A percentile compares a stretch with the other conserved stretches of the same genome.
Conservation (phyloP, 2,888 invertebrate genomes). For the Archips crataeganus region DNA sequence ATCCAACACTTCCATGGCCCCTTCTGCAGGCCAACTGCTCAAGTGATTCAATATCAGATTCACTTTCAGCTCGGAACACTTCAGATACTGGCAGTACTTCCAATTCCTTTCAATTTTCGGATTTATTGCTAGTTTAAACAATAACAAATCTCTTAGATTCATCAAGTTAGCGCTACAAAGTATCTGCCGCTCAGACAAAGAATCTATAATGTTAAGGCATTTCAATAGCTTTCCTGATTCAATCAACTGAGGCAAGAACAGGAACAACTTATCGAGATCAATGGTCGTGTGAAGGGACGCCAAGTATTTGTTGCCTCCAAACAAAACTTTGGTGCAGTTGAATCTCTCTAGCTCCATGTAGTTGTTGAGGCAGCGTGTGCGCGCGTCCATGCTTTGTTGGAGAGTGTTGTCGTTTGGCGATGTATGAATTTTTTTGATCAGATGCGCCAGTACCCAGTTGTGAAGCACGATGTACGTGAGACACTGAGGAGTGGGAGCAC, state of each 20-base stretch:
- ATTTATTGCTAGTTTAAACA: conserved; percentile 86
- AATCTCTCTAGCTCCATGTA: conserved; percentile 85
- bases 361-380: conserved; percentile 87
- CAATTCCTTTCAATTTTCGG: conserved; percentile 75
- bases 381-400: conserved; percentile 82
- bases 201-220: conserved; percentile 83
- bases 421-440: conserved; percentile 88
- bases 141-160: conserved; percentile 85
- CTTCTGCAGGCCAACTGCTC: conserved; percentile 84
- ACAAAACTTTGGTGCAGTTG: conserved; percentile 80
- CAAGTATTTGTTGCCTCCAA: conserved; percentile 85
- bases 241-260: conserved; percentile 77
- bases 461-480: conserved; percentile 87
- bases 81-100: conserved; percentile 83
- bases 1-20: conserved; percentile 81
- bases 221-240: conserved; percentile 77
- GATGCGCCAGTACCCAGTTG: conserved; percentile 89
- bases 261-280: conserved; percentile 80
- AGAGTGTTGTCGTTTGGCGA: conserved; percentile 78
- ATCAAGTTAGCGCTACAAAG: conserved; percentile 81
- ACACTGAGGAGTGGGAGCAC: conserved; percentile 81
- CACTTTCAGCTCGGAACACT: conserved; percentile 78
- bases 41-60: conserved; percentile 84
- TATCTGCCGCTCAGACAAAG: conserved; percentile 85
- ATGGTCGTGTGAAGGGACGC: conserved; percentile 87